Conservation (phyloP, 1,140 invertebrate species). For the Cydia amplana region DNA sequence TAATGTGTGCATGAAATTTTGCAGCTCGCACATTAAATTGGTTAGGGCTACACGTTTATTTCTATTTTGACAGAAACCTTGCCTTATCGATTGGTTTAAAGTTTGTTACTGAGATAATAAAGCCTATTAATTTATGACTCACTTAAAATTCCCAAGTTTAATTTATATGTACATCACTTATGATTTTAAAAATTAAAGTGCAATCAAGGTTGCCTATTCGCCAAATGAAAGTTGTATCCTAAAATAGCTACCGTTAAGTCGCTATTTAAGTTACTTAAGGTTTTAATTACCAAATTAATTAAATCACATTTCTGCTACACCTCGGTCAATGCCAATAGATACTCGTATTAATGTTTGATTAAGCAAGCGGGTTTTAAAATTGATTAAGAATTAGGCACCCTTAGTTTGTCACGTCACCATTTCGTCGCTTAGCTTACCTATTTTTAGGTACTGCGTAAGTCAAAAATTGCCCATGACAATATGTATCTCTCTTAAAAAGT, state of each 20-base stretch:
- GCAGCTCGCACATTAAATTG: no score
- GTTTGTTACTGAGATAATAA: neutral
- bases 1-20: no score
- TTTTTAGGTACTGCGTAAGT: no score
- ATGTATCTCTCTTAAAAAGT: no score
- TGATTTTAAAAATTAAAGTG: neutral
- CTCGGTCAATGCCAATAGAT: slow-evolving; percentile 6
- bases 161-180: neutral
- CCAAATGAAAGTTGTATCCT: neutral
- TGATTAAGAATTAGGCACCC: slow-evolving; percentile 4
- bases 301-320: neutral
- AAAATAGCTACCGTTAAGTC: neutral
- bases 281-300: slow-evolving; percentile 14
- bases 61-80: no score
- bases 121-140: no score
- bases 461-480: no score
- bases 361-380: neutral
- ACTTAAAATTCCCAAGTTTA: neutral
- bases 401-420: neutral
- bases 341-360: slow-evolving; percentile 9
- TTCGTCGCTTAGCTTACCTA: no score
- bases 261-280: neutral
- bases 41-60: no score
- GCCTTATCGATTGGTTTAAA: neutral
- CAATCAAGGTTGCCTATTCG: neutral